Evolutionary conservation across 1,140 invertebrate species (phyloP), one percentile per base, ranked within the genome.

Genomic region (Drosophila sp.): DNA sequence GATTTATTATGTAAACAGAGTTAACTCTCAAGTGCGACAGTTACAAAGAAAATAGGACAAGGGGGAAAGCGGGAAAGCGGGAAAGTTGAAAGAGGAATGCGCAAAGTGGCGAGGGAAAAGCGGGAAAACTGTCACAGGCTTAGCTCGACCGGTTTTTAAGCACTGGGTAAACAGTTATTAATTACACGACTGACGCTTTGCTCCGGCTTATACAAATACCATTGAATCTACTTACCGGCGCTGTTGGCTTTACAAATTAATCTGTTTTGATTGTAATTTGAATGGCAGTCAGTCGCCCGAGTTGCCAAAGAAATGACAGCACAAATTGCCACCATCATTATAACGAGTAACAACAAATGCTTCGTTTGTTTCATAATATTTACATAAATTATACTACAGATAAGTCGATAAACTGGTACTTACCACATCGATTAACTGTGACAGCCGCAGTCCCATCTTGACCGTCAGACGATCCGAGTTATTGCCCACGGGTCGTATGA

Each of bases 381-480:
- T 18, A 53, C 50, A 53, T 53, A 32, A 45, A 8, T 36, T 53
- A 18, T 48, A 51, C 29, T 57, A 66, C 9, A 0, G 8, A 5
- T 13, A 38, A 38, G 36, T 38, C 3, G 4, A n/a, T n/a, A 3
- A 11, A 38, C n/a, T 38, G n/a, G 29, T 92, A 96, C 97, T 98
- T 93, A 99, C 98, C 93, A 99, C 97, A 93, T 99, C 98, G 91
- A 99, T 99, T 89, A 99, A 95, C 94, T 99, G 98, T 80, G 98
- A 99, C 59, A 99, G 94, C 90, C 96, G 95, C 58, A 99, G 95
- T 75, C 98, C 98, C 95, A 99, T 96, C 93, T 98, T 98, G 91
- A 99, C 98, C 67, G 97, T 98, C 86, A 99, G 95, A 81, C 96
- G 95, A 93, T 99, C 98, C 59, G 97, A 97, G 93, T 98, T 99